Conservation (phyloP, 1,140 invertebrate species). For the Lucilia cuprina region DNA sequence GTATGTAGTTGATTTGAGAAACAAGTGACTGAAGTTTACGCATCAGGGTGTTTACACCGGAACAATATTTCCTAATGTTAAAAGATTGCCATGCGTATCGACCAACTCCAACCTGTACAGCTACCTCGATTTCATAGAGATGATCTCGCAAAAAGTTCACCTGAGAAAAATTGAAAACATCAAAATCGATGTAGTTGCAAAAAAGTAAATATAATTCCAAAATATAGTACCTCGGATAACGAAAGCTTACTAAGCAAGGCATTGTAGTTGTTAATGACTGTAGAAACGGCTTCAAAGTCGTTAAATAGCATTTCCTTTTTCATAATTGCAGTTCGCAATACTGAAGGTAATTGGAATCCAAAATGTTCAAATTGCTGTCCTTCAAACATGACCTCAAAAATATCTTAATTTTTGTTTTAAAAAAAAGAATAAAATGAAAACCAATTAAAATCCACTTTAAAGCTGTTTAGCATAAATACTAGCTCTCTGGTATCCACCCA, state of each 20-base stretch:
- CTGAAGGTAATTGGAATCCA: slow-evolving; percentile 70
- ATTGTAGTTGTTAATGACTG: slow-evolving; percentile 71
- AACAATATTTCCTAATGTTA: slow-evolving; percentile 77
- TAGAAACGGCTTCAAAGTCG: slow-evolving; percentile 68
- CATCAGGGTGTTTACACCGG: slow-evolving; percentile 65
- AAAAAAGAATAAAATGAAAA: neutral
- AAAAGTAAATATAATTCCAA: neutral
- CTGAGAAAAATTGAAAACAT: slow-evolving; percentile 22
- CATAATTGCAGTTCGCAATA: slow-evolving; percentile 59
- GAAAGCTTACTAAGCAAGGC: slow-evolving; percentile 67
- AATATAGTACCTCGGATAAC: slow-evolving; percentile 66
- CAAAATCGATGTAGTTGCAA: neutral
- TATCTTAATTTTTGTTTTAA: slow-evolving; percentile 49
- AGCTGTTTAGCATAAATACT: neutral
- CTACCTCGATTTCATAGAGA: slow-evolving; percentile 76
- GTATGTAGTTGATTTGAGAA: slow-evolving; percentile 79
- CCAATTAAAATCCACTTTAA: neutral
- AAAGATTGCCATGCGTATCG: slow-evolving; percentile 86
- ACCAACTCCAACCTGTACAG: slow-evolving; percentile 79
- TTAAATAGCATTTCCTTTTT: slow-evolving; percentile 67
- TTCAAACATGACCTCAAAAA: slow-evolving; percentile 79
- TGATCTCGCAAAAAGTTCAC: slow-evolving; percentile 72
- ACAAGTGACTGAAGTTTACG: slow-evolving; percentile 72
- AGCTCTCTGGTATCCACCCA: too few species aligned
- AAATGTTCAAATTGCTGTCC: slow-evolving; percentile 77